Conservation (phyloP, 2,888 invertebrate species). For the Stomorhina lunata region DNA sequence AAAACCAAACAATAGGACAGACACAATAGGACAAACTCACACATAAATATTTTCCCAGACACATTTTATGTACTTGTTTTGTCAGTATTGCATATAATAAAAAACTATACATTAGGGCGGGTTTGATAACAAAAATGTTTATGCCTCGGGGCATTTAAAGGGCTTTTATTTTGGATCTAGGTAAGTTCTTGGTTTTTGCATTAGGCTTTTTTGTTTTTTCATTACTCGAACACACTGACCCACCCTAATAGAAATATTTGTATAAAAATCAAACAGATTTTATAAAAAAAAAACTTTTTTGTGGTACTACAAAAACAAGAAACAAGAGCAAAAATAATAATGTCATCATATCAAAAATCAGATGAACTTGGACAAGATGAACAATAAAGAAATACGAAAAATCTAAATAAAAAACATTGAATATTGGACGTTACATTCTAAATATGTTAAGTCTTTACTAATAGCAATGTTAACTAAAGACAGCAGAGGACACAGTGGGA, state of each 20-base stretch:
- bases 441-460: constrained; percentile 29
- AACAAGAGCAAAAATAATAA: constrained; percentile 26
- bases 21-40: not conserved
- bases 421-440: constrained; percentile 14
- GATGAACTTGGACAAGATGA: not conserved
- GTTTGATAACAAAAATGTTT: too few species aligned
- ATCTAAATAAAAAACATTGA: constrained; percentile 21
- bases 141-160: too few species aligned
- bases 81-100: too few species aligned
- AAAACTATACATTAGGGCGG: too few species aligned
- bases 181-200: too few species aligned
- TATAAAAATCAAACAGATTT: too few species aligned
- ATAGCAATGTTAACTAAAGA: not conserved
- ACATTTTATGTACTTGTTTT: not conserved
- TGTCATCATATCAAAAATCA: constrained; percentile 27
- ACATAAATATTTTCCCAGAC: not conserved
- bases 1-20: constrained; percentile 21
- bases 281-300: constrained; percentile 3
- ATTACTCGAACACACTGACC: too few species aligned
- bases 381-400: not conserved
- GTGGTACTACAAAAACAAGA: not conserved
- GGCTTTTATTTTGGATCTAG: too few species aligned
- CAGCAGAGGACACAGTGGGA: not conserved
- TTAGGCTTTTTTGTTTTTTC: too few species aligned
- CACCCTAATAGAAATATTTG: too few species aligned